Base-by-base conservation (phyloP, 2,113 vertebrate genomes). In the Chamaea fasciata region DNA sequence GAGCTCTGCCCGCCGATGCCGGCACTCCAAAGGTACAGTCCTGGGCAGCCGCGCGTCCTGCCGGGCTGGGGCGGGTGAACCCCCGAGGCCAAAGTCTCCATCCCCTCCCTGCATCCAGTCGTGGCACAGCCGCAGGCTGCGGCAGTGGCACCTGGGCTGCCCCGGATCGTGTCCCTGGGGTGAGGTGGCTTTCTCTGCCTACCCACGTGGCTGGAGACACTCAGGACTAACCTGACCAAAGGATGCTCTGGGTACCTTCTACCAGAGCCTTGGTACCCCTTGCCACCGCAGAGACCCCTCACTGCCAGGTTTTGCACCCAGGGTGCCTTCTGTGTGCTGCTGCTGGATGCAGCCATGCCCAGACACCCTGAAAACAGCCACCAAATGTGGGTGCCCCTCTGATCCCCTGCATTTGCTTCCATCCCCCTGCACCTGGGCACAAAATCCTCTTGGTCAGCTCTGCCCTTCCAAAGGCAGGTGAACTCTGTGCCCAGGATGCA, bases 41-140 rank as follows among this genome's bases (percentile, higher is more conserved):
- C 77, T 0, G 11, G 56, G 68, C 86, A 78, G 84, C 83, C 4
- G 7, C 9, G 17, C 0, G 2, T 83, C 6, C 4, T 11, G 86
- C 64, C 1, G 8, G 37, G 86, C 83, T 82, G 76, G 89, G 69
- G 55, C 2, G 12, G 60, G 83, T 1, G 5, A 88, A n/a, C 8
- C 39, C 42, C 0, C 1, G 52, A n/a, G 15, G 37, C n/a, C 82
- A 30, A 35, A 78, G n/a, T 2, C 14, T 73, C 44, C 18, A 1
- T 80, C 18, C 26, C 13, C n/a, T 73, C 64, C 55, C 59, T 22
- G 35, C 11, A 7, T 4, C 35, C 60, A 30, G 57, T 39, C 20
- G 1, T 2, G 71, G 59, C 55, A 14, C 3, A 1, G 65, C 75
- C 9, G 7, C 0, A 3, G 31, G 19, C 68, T 71, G 63, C 0